Base-by-base conservation (phyloP, 2,888 invertebrate genomes). In the Heliconius hortense region DNA sequence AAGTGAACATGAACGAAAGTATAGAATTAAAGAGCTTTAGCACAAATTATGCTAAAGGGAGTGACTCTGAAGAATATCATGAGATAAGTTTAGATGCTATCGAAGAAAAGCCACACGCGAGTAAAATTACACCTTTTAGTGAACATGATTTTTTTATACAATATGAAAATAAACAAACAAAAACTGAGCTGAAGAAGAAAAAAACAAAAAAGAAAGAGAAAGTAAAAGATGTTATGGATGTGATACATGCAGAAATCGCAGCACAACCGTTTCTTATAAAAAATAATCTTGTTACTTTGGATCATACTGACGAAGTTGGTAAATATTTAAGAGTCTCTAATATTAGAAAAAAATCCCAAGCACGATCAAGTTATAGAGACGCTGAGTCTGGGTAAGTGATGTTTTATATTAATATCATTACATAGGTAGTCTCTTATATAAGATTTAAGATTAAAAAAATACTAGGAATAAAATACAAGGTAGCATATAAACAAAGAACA, bases 21-120 rank as follows among this genome's bases (percentile, higher is more conserved):
- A 87, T 92, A 76, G 90, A 92, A 82, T 82, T 93, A 79, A 82
- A 82, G 69, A 83, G 85, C 2, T 86, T 86, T 77, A 76, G 79
- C n/a, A 78, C 68, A 7, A 83, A 81, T 64, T 82, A 84, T 76
- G 80, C 76, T 1, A 79, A 80, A 39, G 85, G 86, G 59, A 86
- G 82, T 78, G 90, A 89, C 73, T 89, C 90, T 66, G 89, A 93
- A 83, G 89, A 91, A 78, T 92, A 93, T 81, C 87, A 92, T 60
- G 92, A 93, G 84, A 91, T 91, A 76, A 85, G 84, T 73, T 83
- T 86, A 77, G 85, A 85, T 10, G 82, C 81, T 71, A 76, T 82
- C 35, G 76, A 80, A 62, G 84, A 87, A 76, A 82, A 80, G 26
- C 78, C 81, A 43, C 84, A 84, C 56, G 79, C 82, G 53, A 76